Conservation (phyloP, 1,140 invertebrate genomes). For the Orussus abietinus region DNA sequence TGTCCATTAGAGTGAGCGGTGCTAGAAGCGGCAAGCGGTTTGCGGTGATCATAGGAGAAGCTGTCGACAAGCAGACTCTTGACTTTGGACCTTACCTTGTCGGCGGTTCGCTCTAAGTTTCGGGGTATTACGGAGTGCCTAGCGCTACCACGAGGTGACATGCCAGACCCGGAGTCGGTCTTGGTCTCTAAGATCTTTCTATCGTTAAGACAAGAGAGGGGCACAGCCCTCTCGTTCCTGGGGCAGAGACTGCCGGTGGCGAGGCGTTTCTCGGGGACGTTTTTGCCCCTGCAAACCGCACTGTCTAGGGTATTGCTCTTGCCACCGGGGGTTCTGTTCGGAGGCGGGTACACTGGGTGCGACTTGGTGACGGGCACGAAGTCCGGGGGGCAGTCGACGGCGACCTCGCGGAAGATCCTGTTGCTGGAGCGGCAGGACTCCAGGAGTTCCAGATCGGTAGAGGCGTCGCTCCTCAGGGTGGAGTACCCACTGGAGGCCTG, state of each 20-base stretch:
- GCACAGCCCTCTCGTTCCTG: too few relatives aligned
- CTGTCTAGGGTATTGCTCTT: conserved; percentile 30
- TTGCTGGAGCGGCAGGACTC: conserved; percentile 42
- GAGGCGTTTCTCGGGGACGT: conserved; percentile 2
- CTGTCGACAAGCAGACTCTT: conserved; percentile 40
- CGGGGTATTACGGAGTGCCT: conserved; percentile 22
- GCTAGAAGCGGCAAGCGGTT: conserved; percentile 24
- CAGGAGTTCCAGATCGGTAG: conserved; percentile 44
- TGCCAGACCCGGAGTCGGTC: background rate
- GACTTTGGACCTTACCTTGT: conserved; percentile 49
- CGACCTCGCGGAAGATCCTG: conserved; percentile 61
- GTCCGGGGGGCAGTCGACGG: conserved; percentile 72
- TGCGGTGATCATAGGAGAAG: conserved; percentile 30
- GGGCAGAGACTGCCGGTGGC: too few relatives aligned
- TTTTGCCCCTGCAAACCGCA: background rate
- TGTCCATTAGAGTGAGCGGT: conserved; percentile 4
- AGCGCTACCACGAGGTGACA: conserved; percentile 12
- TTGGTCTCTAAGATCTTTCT: too few relatives aligned
- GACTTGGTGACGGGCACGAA: conserved; percentile 71
- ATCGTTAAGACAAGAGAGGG: too few relatives aligned
- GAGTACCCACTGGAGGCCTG: conserved; percentile 50
- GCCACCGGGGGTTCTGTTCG: conserved; percentile 37
- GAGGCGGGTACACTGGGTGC: conserved; percentile 71
- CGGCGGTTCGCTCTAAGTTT: conserved; percentile 33
- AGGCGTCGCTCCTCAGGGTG: conserved; percentile 51